These are phyloP conservation scores for Capitella teleta DNA, from an alignment of 1,140 invertebrate genomes.

Conservation along the genomic window DNA sequence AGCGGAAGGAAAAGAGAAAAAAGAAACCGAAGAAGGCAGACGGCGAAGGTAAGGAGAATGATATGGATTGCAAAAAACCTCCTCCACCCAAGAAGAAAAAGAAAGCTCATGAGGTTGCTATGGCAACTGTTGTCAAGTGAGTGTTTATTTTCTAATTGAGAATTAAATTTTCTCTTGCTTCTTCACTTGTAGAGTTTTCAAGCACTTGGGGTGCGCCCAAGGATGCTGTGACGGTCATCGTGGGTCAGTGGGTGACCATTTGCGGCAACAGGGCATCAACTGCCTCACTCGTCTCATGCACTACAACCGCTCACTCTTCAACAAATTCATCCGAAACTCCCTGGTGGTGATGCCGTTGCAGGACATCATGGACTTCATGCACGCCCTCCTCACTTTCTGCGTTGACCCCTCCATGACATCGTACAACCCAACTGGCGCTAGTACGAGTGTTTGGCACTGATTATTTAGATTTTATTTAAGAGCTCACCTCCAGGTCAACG, in stretches of 20 bases:
- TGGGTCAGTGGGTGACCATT: slow-evolving; percentile 43
- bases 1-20: slow-evolving; percentile 17
- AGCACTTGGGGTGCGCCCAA: slow-evolving; percentile 84
- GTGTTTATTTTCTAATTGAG: slow-evolving; percentile 4
- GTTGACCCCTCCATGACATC: slow-evolving; percentile 71
- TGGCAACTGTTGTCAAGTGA: slow-evolving; percentile 46
- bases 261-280: slow-evolving; percentile 74
- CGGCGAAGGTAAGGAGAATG: background rate
- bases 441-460: too few species aligned
- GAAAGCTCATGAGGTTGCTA: slow-evolving; percentile 42
- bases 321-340: slow-evolving; percentile 61
- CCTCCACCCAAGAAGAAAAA: slow-evolving; percentile 20
- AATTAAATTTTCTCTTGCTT: slow-evolving; percentile 8
- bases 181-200: slow-evolving; percentile 55
- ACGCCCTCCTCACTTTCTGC: slow-evolving; percentile 90
- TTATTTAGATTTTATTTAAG: too few species aligned
- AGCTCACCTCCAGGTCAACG: background rate
- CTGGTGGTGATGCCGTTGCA: slow-evolving; percentile 62
- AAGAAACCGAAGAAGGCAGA: background rate
- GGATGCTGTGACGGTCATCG: slow-evolving; percentile 71
- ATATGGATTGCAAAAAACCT: background rate
- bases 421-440: too few species aligned
- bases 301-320: slow-evolving; percentile 43
- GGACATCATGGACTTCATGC: slow-evolving; percentile 85
- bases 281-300: slow-evolving; percentile 39